A percentile compares a stretch with the other conserved stretches of the same genome.
phyloP scores from a whole-genome alignment of 2,113 vertebrate genomes.

The Chroicocephalus ridibundus region DNA sequence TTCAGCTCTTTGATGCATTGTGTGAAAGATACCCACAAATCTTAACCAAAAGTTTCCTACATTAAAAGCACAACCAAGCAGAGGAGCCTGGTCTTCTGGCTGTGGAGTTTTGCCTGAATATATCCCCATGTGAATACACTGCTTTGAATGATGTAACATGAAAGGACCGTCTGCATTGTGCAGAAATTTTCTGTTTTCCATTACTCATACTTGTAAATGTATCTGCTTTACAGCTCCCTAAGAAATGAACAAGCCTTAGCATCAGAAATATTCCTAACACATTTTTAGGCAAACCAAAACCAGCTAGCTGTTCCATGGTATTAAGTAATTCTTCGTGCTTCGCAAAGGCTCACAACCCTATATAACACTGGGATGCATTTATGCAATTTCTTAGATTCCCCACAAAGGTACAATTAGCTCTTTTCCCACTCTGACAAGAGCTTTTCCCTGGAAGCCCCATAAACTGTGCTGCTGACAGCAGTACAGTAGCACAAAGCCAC shows the following conservation, averaged over 20 bases:
- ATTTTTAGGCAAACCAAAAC: slow-evolving; percentile 43
- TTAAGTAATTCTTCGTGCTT: not conserved
- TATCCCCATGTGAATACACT: slow-evolving; percentile 40
- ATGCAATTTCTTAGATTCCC: not conserved
- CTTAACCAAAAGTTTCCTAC: slow-evolving; percentile 58
- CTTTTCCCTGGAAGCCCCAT: not conserved
- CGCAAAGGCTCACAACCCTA: not conserved
- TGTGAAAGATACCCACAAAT: slow-evolving; percentile 57
- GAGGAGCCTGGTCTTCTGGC: slow-evolving; percentile 54
- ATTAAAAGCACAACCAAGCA: slow-evolving; percentile 47
- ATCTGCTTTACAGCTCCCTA: slow-evolving; percentile 49
- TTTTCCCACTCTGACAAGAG: not conserved
- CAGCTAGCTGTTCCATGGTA: not conserved
- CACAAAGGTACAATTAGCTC: not conserved
- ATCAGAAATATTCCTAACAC: slow-evolving; percentile 17
- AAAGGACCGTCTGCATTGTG: slow-evolving; percentile 60
- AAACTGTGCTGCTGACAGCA: not conserved
- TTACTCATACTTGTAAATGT: slow-evolving; percentile 56
- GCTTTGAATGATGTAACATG: slow-evolving; percentile 63
- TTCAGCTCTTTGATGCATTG: slow-evolving; percentile 60
- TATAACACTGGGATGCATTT: not conserved
- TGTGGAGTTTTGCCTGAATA: slow-evolving; percentile 42
- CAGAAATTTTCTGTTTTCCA: slow-evolving; percentile 59
- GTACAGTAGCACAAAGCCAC: not conserved
- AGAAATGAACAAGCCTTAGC: slow-evolving; percentile 18